Evolutionary conservation across 2,113 vertebrate species (phyloP).

Genomic region (Abramis brama): DNA sequence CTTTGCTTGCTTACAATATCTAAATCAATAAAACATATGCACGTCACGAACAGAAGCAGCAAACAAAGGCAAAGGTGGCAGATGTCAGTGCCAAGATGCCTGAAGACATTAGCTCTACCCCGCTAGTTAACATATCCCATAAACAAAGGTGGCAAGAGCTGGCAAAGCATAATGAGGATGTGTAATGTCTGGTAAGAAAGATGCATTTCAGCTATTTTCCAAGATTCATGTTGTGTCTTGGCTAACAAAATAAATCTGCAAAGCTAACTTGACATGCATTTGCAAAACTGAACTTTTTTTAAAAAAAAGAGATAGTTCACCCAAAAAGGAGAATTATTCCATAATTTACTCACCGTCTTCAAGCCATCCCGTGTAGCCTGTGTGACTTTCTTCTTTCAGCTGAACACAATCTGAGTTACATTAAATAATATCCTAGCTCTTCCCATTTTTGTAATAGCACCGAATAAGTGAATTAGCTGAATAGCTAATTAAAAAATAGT

Average conservation of each 20-base stretch:
- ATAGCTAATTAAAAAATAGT: no score
- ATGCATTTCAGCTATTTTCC: neutral
- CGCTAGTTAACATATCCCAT: neutral
- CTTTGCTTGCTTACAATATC: neutral
- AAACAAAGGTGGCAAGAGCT: neutral
- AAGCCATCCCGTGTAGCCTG: no score
- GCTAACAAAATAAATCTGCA: constrained; percentile 11
- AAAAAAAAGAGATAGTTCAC: neutral
- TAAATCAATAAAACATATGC: constrained; percentile 43
- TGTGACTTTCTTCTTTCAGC: no score
- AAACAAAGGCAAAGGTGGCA: constrained; percentile 34
- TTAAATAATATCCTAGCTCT: no score
- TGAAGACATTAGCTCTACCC: neutral
- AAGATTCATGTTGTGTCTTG: neutral
- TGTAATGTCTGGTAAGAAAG: neutral
- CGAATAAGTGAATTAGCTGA: no score
- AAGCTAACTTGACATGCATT: neutral
- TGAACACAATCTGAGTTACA: no score
- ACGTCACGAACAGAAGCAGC: constrained; percentile 16
- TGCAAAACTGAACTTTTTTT: neutral
- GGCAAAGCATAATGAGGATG: neutral
- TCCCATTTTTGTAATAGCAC: no score
- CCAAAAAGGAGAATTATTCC: no score
- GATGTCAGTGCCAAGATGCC: constrained; percentile 10
- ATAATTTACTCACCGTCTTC: no score